Conservation (phyloP, 2,797 vertebrate genomes). For the Hydrocynus forskahlii region DNA sequence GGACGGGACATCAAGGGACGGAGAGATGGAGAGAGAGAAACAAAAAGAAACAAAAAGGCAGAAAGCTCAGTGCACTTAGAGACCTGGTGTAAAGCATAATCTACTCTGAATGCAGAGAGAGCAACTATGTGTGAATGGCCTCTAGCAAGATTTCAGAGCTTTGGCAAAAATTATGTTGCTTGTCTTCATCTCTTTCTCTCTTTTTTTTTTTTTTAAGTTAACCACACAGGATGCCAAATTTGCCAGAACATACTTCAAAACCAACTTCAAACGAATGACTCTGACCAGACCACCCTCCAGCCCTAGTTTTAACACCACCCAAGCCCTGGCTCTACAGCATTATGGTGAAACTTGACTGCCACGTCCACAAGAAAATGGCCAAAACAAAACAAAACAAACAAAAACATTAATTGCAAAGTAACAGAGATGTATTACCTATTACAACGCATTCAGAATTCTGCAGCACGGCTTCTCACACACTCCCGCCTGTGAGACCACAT, state of each 20-base stretch:
- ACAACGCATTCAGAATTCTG: no score
- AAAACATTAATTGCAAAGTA: no score
- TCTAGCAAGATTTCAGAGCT: slow-evolving; percentile 11
- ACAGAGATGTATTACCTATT: no score
- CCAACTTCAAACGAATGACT: background rate
- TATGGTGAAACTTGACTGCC: background rate
- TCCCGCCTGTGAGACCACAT: no score
- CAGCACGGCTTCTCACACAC: no score
- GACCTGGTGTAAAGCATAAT: slow-evolving; percentile 35
- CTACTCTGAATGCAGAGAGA: slow-evolving; percentile 20
- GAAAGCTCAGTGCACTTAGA: slow-evolving; percentile 30
- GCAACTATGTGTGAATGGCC: slow-evolving; percentile 24
- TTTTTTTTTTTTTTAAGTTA: background rate
- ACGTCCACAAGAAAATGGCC: no score
- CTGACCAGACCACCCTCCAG: background rate
- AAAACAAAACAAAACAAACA: no score
- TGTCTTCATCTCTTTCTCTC: background rate
- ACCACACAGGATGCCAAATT: slow-evolving; percentile 15
- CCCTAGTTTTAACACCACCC: background rate
- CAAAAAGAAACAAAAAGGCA: background rate
- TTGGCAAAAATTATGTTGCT: background rate
- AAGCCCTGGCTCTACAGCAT: background rate
- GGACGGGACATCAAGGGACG: background rate
- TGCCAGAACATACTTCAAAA: slow-evolving; percentile 9
- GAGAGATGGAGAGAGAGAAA: slow-evolving; percentile 34